phyloP scores from a whole-genome alignment of 2,888 invertebrate species.

The Lycocerus yunnanus region DNA sequence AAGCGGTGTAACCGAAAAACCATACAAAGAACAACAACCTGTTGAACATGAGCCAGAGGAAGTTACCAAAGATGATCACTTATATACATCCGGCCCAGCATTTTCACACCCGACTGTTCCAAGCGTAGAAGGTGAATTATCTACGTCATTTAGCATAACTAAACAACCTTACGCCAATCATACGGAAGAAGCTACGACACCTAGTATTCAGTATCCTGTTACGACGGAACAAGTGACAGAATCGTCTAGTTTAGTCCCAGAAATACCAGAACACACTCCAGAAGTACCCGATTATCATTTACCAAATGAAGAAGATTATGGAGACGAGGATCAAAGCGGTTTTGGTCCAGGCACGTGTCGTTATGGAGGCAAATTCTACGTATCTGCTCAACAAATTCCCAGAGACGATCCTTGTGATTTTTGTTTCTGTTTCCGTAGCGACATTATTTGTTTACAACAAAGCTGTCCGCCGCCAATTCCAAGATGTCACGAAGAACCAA shows the following conservation, averaged over 20 bases:
- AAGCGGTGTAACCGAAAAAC: background rate
- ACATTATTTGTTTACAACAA: slow-evolving; percentile 93
- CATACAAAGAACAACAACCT: background rate
- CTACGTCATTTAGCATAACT: slow-evolving; percentile 1
- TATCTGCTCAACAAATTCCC: slow-evolving; percentile 93
- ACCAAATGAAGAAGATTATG: slow-evolving; percentile 65
- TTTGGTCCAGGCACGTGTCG: slow-evolving; percentile 90
- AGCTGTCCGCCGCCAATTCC: slow-evolving; percentile 94
- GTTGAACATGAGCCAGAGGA: background rate
- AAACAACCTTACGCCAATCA: background rate
- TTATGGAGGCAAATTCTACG: slow-evolving; percentile 90
- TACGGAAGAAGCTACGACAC: background rate
- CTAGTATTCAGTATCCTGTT: slow-evolving; percentile 6
- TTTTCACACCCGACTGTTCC: background rate
- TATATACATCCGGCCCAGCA: background rate
- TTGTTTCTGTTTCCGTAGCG: slow-evolving; percentile 96
- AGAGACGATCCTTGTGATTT: slow-evolving; percentile 94
- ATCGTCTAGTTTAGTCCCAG: slow-evolving; percentile 32
- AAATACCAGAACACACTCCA: slow-evolving; percentile 43
- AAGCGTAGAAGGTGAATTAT: slow-evolving; percentile 8
- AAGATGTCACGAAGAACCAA: slow-evolving; percentile 89
- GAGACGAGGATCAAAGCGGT: slow-evolving; percentile 74
- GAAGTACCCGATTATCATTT: slow-evolving; percentile 49
- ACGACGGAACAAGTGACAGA: slow-evolving; percentile 11
- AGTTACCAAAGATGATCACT: background rate